phyloP scores from a whole-genome alignment of 2,797 vertebrate species.

The Mus minutoides region DNA sequence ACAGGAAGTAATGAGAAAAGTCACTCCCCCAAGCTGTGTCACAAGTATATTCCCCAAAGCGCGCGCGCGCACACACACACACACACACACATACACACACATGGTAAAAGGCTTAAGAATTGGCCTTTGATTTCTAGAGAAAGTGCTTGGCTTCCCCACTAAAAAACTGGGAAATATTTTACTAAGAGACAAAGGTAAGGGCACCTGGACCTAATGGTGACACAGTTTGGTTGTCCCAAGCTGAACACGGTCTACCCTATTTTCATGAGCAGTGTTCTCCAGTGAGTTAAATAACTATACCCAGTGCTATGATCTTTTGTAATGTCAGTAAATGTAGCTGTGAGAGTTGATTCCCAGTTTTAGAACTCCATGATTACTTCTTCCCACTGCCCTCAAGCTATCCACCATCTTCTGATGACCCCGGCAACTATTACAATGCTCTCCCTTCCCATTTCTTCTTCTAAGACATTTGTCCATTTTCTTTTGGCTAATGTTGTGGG shows the following conservation, averaged over 20 bases:
- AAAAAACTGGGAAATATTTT: slow-evolving; percentile 7
- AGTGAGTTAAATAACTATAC: not conserved
- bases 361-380: not conserved
- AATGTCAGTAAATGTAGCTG: not conserved
- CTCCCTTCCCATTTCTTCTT: not conserved
- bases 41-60: too few species aligned
- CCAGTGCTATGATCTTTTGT: not conserved
- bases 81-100: not conserved
- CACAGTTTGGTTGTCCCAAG: not conserved
- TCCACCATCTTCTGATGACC: not conserved
- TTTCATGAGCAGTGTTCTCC: not conserved
- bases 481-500: not conserved
- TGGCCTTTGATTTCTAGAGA: not conserved
- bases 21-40: too few species aligned
- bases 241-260: not conserved
- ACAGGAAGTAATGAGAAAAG: too few species aligned
- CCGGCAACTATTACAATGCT: not conserved
- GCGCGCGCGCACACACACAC: too few species aligned
- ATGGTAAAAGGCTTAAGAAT: not conserved
- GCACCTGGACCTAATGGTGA: not conserved
- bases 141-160: not conserved
- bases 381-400: not conserved
- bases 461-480: not conserved
- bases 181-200: not conserved
- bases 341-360: not conserved